Evolutionary conservation across 2,797 vertebrate species (phyloP).

Genomic region (Arnoldichthys spilopterus): DNA sequence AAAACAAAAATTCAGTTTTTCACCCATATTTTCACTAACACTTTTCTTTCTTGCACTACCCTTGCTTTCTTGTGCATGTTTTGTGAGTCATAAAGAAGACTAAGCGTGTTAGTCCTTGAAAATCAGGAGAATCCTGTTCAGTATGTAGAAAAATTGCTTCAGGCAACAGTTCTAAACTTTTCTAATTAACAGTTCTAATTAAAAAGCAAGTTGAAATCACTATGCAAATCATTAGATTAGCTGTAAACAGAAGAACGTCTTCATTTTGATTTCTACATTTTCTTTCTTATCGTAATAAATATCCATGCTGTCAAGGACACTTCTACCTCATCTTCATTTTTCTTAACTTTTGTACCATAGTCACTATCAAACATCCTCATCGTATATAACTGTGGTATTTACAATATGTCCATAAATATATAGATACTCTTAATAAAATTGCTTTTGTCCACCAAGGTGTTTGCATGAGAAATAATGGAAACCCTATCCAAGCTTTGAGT

Average conservation of each 20-base stretch:
- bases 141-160: not conserved
- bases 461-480: slow-evolving; percentile 11
- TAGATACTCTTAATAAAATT: slow-evolving; percentile 34
- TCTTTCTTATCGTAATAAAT: not conserved
- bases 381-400: slow-evolving; percentile 42
- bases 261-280: not conserved
- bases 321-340: slow-evolving; percentile 12
- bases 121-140: not conserved
- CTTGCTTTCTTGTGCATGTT: not conserved
- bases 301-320: slow-evolving; percentile 7
- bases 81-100: not conserved
- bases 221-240: slow-evolving; percentile 17
- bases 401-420: slow-evolving; percentile 49
- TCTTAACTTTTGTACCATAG: slow-evolving; percentile 52
- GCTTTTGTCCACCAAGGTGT: slow-evolving; percentile 20
- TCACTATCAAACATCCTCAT: slow-evolving; percentile 31
- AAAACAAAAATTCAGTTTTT: not conserved
- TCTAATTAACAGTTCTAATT: not conserved
- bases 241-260: slow-evolving; percentile 30
- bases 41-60: not conserved
- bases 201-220: slow-evolving; percentile 14
- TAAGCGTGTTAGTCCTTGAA: not conserved
- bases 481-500: slow-evolving; percentile 27
- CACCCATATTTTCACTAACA: not conserved
- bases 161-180: not conserved